Base-by-base conservation (phyloP, 2,888 invertebrate genomes). In the Parnassius orleans region DNA sequence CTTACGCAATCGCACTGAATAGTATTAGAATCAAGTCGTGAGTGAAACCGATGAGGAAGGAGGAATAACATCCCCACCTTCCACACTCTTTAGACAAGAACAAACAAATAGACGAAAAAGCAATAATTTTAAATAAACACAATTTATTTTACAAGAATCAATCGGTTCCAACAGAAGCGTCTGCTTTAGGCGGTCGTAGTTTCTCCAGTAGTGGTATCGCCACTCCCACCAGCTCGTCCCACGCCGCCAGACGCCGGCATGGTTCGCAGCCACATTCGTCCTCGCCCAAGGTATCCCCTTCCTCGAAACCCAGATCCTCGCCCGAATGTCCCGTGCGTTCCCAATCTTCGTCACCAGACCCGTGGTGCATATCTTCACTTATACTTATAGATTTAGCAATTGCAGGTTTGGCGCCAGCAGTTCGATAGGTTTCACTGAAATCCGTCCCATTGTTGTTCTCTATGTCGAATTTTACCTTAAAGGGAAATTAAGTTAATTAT, bases 191-290 rank as follows among this genome's bases (percentile, higher is more conserved):
- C 2, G 91, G 90, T 2, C 93, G 92, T 42, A 95, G 87, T 71
- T 93, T 93, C 76, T 95, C 95, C 66, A 96, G 78, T 64, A 96
- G 83, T 72, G 96, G 95, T 50, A 95, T 94, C 1, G 95, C 96
- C 0, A 96, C 95, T 15, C 93, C 92, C 1, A 95, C 94, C 74
- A 96, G 94, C 73, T 95, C 95, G 79, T 96, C 96, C 96, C 96
- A 96, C 11, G 93, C 80, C 1, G 87, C 85, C 12, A 92, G 84
- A 9, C 85, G 70, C 19, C 72, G 69, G 56, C 91, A 91, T 0
- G 88, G 80, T 0, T 71, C 82, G 54, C 92, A 87, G 0, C 75
- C 76, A 52, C 92, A 92, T 61, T 84, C 85, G 14, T 78, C 79
- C 46, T 86, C 85, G 5, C 69, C 78, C 42, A 73, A 19, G 9